Percentiles rank a stretch among this genome's conserved stretches.
These are phyloP conservation scores for Candoia aspera DNA, from an alignment of 2,113 vertebrate species.

Conservation along the genomic window DNA sequence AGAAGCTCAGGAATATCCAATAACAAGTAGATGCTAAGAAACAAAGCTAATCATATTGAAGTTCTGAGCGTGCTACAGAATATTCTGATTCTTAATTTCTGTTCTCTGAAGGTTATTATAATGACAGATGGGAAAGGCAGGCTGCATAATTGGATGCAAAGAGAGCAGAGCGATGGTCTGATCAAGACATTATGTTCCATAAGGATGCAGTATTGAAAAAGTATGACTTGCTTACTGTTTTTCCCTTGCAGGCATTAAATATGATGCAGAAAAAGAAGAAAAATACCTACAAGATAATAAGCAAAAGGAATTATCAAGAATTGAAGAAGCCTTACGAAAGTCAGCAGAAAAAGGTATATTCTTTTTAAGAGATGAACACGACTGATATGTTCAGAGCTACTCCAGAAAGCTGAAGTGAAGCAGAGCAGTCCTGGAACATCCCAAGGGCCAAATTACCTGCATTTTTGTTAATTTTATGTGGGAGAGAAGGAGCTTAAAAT, in stretches of 20 bases:
- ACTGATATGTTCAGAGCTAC: not conserved
- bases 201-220: slow-evolving; percentile 9
- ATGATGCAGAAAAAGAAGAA: slow-evolving; percentile 93
- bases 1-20: not conserved
- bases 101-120: not conserved
- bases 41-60: not conserved
- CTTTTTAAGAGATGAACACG: not conserved
- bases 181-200: not conserved
- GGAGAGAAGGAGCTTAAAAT: not conserved
- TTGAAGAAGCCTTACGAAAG: slow-evolving; percentile 90
- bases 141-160: not conserved
- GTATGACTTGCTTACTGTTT: slow-evolving; percentile 26
- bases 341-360: slow-evolving; percentile 85
- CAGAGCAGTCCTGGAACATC: not conserved
- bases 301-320: slow-evolving; percentile 88
- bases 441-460: not conserved
- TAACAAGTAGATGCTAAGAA: not conserved
- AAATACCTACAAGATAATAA: slow-evolving; percentile 89
- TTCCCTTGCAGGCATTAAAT: slow-evolving; percentile 82
- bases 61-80: not conserved
- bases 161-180: too few relatives aligned
- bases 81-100: not conserved
- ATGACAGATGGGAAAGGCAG: not conserved
- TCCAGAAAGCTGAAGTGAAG: not conserved
- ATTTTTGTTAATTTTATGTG: not conserved